Base-by-base conservation (phyloP, 1,140 invertebrate genomes). In the Venustaconcha ellipsiformis region DNA sequence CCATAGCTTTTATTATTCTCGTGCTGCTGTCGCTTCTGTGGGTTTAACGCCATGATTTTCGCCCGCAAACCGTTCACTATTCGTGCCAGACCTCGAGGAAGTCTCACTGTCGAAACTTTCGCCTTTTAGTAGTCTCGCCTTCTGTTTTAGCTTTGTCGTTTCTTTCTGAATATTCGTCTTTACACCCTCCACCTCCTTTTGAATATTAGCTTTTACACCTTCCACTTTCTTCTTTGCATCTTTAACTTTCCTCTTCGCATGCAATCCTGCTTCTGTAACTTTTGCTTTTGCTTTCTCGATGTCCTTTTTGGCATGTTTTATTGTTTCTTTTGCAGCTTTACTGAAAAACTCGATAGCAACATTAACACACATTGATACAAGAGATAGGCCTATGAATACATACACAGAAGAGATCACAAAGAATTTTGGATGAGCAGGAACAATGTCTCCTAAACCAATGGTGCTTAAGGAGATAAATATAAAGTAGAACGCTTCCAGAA, bases 281-380 rank as follows among this genome's bases (percentile, higher is more conserved):
- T 69, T 72, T 66, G 58, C 65, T 59, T 70, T 78, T 6, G 70
- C 76, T 48, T 72, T 60, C 14, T 66, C 62, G 1, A 77, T 67
- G 48, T 57, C 64, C 60, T 59, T n/a, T 58, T 75, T 80, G 11
- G 79, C 76, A 48, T 70, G 70, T 13, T 65, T 20, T 23, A 70
- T 73, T 37, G 62, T 69, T 14, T 60, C 70, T 13, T 65, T 20
- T 23, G 70, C 74, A 57, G 62, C 65, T 14, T 60, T 57, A 26
- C 62, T 60, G 57, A 82, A 74, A 60, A 76, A 82, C 59, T 82
- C 82, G 69, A 84, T 80, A 58, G 98, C 95, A 37, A 98, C 95
- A 85, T 98, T 98, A 86, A 99, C 97, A 90, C 96, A 98, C 95
- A 98, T 97, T 81, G 84, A 83, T 30, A 97, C 98, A 18, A 99